Conservation (phyloP, 1,140 invertebrate species). For the Nilaparvata lugens region DNA sequence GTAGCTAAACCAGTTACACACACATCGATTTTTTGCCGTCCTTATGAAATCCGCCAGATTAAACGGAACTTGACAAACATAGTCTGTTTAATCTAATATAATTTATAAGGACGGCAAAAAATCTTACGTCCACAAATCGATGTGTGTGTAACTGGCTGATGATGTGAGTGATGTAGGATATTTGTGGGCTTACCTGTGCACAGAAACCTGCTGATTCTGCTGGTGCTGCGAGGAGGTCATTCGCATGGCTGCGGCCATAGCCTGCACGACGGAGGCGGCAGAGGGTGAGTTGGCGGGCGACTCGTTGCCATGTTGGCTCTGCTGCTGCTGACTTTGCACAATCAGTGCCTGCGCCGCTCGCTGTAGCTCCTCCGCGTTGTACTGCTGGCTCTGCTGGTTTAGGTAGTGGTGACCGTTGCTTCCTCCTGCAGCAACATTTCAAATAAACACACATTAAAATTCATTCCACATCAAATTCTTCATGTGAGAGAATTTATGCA, state of each 20-base stretch:
- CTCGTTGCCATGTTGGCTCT: conserved; percentile 14
- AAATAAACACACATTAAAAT: too few species aligned
- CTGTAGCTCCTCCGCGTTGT: conserved; percentile 61
- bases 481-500: too few species aligned
- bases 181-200: conserved; percentile 25
- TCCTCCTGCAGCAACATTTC: conserved; percentile 9
- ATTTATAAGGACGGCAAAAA: too few species aligned
- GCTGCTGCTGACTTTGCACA: conserved; percentile 38
- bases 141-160: not conserved
- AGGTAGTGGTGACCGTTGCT: conserved; percentile 27
- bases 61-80: too few species aligned
- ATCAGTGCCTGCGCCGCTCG: conserved; percentile 61
- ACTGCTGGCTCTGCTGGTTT: conserved; percentile 44
- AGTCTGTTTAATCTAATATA: too few species aligned
- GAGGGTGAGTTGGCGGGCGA: conserved; percentile 20
- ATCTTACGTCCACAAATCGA: too few species aligned
- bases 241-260: conserved; percentile 66
- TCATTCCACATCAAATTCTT: too few species aligned
- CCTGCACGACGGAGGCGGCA: conserved; percentile 48
- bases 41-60: too few species aligned
- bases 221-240: conserved; percentile 37
- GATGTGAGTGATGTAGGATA: not conserved
- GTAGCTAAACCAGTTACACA: not conserved
- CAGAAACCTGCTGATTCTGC: conserved; percentile 24
- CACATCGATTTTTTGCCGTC: too few species aligned